phyloP scores from a whole-genome alignment of 2,888 invertebrate genomes.

The Anticlea derivata region DNA sequence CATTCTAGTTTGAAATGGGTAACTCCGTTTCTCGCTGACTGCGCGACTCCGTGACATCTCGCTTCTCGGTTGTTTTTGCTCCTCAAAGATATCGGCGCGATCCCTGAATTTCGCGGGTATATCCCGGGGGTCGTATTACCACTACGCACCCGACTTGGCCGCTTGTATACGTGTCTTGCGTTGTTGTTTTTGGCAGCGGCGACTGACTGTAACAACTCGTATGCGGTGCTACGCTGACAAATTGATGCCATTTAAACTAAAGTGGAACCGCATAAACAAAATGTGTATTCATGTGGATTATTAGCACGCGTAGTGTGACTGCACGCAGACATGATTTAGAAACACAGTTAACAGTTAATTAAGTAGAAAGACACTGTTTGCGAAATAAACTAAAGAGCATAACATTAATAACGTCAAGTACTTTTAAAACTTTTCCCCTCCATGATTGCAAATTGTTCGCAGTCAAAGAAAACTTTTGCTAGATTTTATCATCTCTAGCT shows the following conservation, averaged over 20 bases:
- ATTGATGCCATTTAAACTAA: constrained; percentile 23
- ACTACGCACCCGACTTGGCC: constrained; percentile 33
- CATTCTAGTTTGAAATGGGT: constrained; percentile 81
- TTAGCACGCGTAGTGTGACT: not conserved
- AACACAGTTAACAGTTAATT: constrained; percentile 16
- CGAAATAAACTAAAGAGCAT: constrained; percentile 32
- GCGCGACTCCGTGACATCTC: constrained; percentile 71
- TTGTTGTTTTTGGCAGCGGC: constrained; percentile 40
- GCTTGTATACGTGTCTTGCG: constrained; percentile 30
- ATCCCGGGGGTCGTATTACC: constrained; percentile 44
- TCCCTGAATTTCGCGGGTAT: constrained; percentile 48
- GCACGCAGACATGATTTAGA: not conserved
- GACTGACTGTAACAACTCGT: constrained; percentile 32
- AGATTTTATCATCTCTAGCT: constrained; percentile 69
- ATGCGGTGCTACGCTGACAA: constrained; percentile 28
- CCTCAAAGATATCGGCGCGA: constrained; percentile 54
- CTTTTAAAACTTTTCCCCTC: constrained; percentile 50
- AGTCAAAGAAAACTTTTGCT: constrained; percentile 57
- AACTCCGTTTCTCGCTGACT: constrained; percentile 78
- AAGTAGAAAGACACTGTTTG: constrained; percentile 25
- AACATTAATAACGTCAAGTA: constrained; percentile 56
- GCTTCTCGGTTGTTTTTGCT: constrained; percentile 57
- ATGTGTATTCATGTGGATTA: constrained; percentile 1
- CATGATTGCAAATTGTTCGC: constrained; percentile 52
- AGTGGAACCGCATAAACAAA: constrained; percentile 14